phyloP scores from a whole-genome alignment of 2,113 vertebrate species.

The Platichthys stellatus region DNA sequence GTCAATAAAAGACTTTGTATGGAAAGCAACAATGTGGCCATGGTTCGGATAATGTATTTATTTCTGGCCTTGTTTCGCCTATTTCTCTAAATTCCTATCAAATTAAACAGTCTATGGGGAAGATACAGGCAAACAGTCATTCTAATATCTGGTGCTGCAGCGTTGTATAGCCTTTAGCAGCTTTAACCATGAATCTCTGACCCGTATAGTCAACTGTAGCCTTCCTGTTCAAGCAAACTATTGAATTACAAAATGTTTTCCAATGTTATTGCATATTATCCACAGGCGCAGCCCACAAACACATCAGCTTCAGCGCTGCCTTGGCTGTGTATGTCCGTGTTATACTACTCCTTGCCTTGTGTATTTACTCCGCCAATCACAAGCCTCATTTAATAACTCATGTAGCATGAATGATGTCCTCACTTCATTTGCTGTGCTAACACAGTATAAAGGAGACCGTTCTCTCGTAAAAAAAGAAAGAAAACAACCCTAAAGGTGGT shows the following conservation, averaged over 20 bases:
- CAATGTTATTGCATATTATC: neutral
- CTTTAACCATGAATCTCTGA: neutral
- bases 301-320: neutral
- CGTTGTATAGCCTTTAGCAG: neutral
- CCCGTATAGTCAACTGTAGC: neutral
- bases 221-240: neutral
- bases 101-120: neutral
- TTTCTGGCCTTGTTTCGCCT: neutral
- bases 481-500: neutral
- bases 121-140: neutral
- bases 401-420: constrained; percentile 49
- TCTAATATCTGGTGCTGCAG: constrained; percentile 1
- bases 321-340: constrained; percentile 22
- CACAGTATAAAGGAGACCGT: constrained; percentile 24
- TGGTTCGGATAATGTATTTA: neutral
- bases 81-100: neutral
- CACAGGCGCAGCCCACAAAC: neutral
- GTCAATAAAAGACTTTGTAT: neutral
- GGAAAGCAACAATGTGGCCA: neutral
- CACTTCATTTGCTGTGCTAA: constrained; percentile 39
- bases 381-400: constrained; percentile 58
- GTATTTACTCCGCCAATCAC: constrained; percentile 52
- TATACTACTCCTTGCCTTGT: constrained; percentile 29
- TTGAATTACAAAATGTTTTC: neutral
- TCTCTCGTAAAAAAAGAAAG: neutral